These are phyloP conservation scores for Acipenser transmontanus DNA, from an alignment of 2,797 vertebrate species.

Conservation along the genomic window DNA sequence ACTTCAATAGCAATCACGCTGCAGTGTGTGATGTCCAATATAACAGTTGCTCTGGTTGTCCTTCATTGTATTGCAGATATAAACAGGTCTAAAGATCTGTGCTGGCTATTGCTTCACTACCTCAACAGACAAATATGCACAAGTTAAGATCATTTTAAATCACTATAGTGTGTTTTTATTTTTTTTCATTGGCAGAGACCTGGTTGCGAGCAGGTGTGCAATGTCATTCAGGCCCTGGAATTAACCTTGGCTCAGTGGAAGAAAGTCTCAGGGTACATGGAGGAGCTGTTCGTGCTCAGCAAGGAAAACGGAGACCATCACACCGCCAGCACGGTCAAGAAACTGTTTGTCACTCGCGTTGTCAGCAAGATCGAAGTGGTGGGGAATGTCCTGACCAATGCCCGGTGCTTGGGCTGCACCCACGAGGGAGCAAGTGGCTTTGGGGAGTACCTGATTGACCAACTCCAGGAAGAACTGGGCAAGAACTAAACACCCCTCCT, in stretches of 20 bases:
- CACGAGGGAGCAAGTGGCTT: slow-evolving; percentile 43
- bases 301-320: slow-evolving; percentile 37
- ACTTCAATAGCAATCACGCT: too few species aligned
- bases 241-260: slow-evolving; percentile 55
- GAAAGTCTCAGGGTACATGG: slow-evolving; percentile 49
- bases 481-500: slow-evolving; percentile 12
- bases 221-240: slow-evolving; percentile 53
- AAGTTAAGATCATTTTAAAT: too few species aligned
- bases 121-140: too few species aligned
- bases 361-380: slow-evolving; percentile 53
- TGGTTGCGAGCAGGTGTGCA: slow-evolving; percentile 39
- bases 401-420: slow-evolving; percentile 50
- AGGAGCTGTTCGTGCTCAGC: slow-evolving; percentile 55
- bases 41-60: not conserved
- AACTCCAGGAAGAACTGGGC: slow-evolving; percentile 50
- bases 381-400: slow-evolving; percentile 54
- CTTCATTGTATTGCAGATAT: too few species aligned
- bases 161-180: slow-evolving; percentile 12
- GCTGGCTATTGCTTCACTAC: too few species aligned
- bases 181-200: slow-evolving; percentile 48
- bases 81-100: too few species aligned
- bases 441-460: slow-evolving; percentile 62
- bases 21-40: too few species aligned
- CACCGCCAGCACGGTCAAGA: slow-evolving; percentile 42
- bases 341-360: slow-evolving; percentile 51